Conservation (phyloP, 2,888 invertebrate genomes). For the Chirona hameri region DNA sequence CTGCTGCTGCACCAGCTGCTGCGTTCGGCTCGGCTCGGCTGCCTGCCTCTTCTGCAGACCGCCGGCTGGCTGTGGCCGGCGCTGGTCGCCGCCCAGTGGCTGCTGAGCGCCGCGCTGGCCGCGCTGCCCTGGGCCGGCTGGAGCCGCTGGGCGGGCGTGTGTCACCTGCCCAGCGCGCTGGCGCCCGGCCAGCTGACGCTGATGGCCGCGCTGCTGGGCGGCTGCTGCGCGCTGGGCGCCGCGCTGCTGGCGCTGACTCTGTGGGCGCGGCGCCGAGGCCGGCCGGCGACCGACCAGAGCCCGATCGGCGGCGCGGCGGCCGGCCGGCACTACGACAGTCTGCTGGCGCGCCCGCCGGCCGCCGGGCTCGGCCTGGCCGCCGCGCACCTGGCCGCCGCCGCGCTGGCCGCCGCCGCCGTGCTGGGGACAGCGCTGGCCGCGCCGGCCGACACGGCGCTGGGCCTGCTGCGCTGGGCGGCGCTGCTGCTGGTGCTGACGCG, state of each 20-base stretch:
- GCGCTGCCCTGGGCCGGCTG: background rate
- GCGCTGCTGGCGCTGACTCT: background rate
- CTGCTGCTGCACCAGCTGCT: conserved; percentile 4
- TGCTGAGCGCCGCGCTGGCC: background rate
- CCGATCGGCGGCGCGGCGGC: background rate
- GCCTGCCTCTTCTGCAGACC: background rate
- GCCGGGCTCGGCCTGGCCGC: conserved; percentile 7
- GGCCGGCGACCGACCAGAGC: background rate
- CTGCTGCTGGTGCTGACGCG: background rate
- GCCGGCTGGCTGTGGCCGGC: conserved; percentile 23
- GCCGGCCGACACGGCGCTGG: background rate
- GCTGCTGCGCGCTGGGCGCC: background rate
- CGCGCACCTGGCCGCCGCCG: background rate
- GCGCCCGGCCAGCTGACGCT: background rate
- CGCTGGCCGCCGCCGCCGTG: background rate
- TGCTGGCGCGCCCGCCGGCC: conserved; percentile 4
- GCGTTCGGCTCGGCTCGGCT: background rate
- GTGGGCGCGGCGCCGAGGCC: conserved; percentile 1
- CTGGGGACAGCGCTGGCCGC: background rate
- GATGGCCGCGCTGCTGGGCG: conserved; percentile 12
- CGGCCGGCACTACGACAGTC: conserved; percentile 4
- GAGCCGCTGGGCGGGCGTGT: background rate
- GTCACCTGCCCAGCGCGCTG: background rate
- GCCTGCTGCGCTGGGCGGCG: conserved; percentile 8
- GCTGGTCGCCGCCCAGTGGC: background rate